Base-by-base conservation (phyloP, 2,113 vertebrate genomes). In the Albula glossodonta region DNA sequence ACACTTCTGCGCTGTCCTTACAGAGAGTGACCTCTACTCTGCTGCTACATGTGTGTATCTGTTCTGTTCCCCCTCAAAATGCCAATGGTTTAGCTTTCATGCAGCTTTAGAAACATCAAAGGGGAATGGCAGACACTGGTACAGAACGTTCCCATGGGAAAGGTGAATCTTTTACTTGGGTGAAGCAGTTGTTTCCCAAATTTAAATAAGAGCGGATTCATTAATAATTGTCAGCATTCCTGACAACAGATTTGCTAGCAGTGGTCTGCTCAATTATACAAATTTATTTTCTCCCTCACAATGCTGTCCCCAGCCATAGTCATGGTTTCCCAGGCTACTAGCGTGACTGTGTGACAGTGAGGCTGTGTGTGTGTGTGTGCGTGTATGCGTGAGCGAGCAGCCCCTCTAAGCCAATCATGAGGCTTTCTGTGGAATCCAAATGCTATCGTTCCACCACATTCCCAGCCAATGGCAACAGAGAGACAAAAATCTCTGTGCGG, bases 151-250 rank as follows among this genome's bases (percentile, higher is more conserved):
- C 57, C 81, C 31, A 10, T 22, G 84, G 70, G 63, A 77, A 15
- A 11, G 74, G 82, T 63, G 22, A 22, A 51, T 31, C 25, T 89
- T 81, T 85, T 85, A 80, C 70, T 31, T 86, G 48, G 9, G 82
- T 82, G 74, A 52, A 77, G 82, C 89, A 82, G 90, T 79, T 87
- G 87, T 82, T 90, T 81, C 0, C 77, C 52, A 78, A 52, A 93
- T 93, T 91, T 93, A 88, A 91, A 92, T 93, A 87, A 93, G 87
- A 94, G 92, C 90, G 89, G 85, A 82, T 90, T 86, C 89, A 83
- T 90, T 88, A 91, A 86, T 89, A 90, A 92, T 92, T 90, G 77
- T 66, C 88, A 85, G 87, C 89, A 88, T 93, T 93, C 90, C 90
- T 88, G 86, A 79, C 87, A 83, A 51, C 41, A 89, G 87, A 90